Percentiles rank a stretch among this genome's conserved stretches.
phyloP scores from a whole-genome alignment of 1,140 invertebrate species.

The Mactra quadrangularis region DNA sequence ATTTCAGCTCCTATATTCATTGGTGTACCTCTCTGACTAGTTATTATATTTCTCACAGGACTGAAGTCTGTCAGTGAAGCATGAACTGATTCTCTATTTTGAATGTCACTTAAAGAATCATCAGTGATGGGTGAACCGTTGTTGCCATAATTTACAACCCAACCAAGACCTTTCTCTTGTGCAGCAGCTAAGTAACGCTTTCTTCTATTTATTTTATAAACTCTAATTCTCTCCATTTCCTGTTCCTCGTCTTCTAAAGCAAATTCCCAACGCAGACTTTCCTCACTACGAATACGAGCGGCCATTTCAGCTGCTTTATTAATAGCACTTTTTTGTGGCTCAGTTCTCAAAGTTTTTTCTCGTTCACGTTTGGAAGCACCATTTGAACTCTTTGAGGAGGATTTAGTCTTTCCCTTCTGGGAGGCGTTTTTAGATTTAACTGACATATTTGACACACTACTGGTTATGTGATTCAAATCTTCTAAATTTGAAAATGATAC shows the following conservation, averaged over 20 bases:
- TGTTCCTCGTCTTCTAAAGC: slow-evolving; percentile 70
- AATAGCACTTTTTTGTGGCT: slow-evolving; percentile 42
- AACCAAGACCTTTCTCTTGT: slow-evolving; percentile 77
- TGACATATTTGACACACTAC: slow-evolving; percentile 44
- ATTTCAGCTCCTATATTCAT: slow-evolving; percentile 50
- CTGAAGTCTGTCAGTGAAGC: slow-evolving; percentile 60
- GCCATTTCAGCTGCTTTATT: slow-evolving; percentile 49
- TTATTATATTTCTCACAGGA: slow-evolving; percentile 62
- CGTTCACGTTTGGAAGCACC: slow-evolving; percentile 48
- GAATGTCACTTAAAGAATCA: slow-evolving; percentile 70
- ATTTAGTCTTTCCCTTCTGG: slow-evolving; percentile 26
- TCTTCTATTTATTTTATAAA: slow-evolving; percentile 80
- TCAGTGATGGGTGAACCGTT: slow-evolving; percentile 72
- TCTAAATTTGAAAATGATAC: slow-evolving; percentile 55
- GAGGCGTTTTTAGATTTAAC: slow-evolving; percentile 56
- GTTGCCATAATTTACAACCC: slow-evolving; percentile 71
- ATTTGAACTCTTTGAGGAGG: slow-evolving; percentile 19
- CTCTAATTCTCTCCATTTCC: slow-evolving; percentile 74
- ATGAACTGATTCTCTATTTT: slow-evolving; percentile 37
- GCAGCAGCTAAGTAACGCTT: slow-evolving; percentile 79
- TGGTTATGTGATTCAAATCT: slow-evolving; percentile 19
- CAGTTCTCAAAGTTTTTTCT: slow-evolving; percentile 40
- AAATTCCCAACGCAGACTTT: slow-evolving; percentile 79
- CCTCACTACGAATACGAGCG: slow-evolving; percentile 58
- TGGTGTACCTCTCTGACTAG: slow-evolving; percentile 55